phyloP scores from a whole-genome alignment of 2,113 vertebrate species.

The Origma solitaria region DNA sequence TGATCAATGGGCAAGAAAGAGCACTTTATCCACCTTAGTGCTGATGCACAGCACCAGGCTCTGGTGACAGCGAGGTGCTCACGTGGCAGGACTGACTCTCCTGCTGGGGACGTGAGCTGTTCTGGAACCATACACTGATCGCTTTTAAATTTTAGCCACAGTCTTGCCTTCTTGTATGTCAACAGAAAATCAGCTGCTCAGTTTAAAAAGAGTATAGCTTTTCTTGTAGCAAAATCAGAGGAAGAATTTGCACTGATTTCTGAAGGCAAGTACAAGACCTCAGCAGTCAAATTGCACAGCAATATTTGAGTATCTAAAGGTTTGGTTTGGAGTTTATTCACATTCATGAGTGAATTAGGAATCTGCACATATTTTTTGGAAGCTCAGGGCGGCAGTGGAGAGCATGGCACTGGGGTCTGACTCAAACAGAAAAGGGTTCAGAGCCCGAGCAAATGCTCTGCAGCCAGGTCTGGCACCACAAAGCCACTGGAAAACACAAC shows the following conservation, averaged over 20 bases:
- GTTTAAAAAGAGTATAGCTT: background rate
- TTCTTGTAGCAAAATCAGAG: background rate
- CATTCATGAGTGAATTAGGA: background rate
- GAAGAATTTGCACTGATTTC: background rate
- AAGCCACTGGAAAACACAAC: background rate
- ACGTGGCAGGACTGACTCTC: background rate
- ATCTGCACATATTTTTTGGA: background rate
- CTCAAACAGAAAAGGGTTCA: background rate
- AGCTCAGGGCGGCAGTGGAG: background rate
- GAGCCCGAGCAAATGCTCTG: background rate
- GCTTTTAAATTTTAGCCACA: background rate
- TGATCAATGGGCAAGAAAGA: slow-evolving; percentile 24
- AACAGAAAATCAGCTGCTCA: background rate
- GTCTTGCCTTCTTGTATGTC: background rate
- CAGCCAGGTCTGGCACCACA: background rate
- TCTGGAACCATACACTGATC: background rate
- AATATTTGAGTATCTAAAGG: background rate
- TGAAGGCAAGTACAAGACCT: background rate
- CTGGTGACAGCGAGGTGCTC: background rate
- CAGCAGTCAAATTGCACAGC: background rate
- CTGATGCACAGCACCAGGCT: background rate
- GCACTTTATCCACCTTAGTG: slow-evolving; percentile 1
- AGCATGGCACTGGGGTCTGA: background rate
- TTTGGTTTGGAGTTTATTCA: background rate
- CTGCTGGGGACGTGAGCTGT: background rate